These are phyloP conservation scores for Creontiades dilutus DNA, from an alignment of 2,888 invertebrate genomes.

Conservation along the genomic window DNA sequence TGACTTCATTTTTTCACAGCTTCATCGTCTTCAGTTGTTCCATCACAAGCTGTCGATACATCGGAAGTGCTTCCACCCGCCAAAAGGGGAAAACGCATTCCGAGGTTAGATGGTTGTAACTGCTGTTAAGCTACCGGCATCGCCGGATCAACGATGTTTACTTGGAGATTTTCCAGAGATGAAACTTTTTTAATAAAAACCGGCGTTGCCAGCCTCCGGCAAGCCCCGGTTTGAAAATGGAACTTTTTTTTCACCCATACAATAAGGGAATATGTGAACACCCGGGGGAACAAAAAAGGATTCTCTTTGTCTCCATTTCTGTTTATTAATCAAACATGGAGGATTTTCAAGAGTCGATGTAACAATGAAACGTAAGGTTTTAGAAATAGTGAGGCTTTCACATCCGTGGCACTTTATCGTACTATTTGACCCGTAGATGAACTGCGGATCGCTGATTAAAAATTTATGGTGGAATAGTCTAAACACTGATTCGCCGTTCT, in stretches of 20 bases:
- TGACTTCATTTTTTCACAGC: no score
- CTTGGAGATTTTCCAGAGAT: slow-evolving; percentile 23
- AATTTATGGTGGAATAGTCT: no score
- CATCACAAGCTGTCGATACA: neutral
- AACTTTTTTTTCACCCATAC: neutral
- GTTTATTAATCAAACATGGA: neutral
- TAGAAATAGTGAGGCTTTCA: no score
- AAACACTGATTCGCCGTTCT: no score
- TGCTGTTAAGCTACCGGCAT: neutral
- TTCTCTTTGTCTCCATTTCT: neutral
- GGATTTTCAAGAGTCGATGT: neutral
- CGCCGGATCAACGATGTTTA: neutral
- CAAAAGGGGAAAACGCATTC: neutral
- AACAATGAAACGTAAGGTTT: no score
- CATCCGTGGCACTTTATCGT: no score
- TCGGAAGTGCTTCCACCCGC: neutral
- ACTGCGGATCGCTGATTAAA: no score
- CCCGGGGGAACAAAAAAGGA: neutral
- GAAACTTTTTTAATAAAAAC: slow-evolving; percentile 47
- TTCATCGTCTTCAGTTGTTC: neutral
- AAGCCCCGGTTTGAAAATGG: slow-evolving; percentile 39
- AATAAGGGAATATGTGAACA: slow-evolving; percentile 43
- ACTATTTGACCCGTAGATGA: no score
- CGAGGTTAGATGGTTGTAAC: neutral
- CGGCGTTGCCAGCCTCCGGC: neutral